Evolutionary conservation across 2,888 invertebrate species (phyloP).

Genomic region (Eumerus sabulonum): DNA sequence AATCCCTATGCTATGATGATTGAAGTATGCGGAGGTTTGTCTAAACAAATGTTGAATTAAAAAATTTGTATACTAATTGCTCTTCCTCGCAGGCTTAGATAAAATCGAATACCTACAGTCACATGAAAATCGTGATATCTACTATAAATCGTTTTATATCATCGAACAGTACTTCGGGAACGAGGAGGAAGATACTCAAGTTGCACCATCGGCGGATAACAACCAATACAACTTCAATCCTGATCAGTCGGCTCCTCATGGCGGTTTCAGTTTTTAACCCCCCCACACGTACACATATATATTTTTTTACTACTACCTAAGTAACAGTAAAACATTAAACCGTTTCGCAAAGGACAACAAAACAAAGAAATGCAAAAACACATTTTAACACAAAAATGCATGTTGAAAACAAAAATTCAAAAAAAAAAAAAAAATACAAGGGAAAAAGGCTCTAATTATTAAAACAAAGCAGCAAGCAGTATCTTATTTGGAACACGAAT

Average conservation of each 20-base stretch:
- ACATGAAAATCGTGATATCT: conserved; percentile 97
- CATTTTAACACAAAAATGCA: neutral
- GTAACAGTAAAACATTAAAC: neutral
- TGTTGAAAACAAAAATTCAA: neutral
- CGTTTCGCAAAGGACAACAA: conserved; percentile 1
- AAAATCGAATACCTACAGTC: conserved; percentile 99
- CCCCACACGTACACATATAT: neutral
- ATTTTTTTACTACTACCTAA: conserved; percentile 2
- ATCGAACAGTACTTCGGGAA: conserved; percentile 97
- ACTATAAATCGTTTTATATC: conserved; percentile 97
- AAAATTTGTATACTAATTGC: neutral
- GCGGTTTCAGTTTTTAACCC: conserved; percentile 88
- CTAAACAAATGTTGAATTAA: conserved; percentile 1
- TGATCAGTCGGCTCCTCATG: conserved; percentile 87
- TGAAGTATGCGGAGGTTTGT: conserved; percentile 95
- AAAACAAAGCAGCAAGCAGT: neutral
- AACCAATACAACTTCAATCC: conserved; percentile 87
- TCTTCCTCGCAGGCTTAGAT: conserved; percentile 87
- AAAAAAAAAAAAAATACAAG: conserved; percentile 33
- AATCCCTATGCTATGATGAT: conserved; percentile 95
- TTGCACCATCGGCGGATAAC: conserved; percentile 86
- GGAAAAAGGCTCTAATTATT: neutral
- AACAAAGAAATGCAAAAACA: neutral
- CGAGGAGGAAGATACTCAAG: conserved; percentile 89
- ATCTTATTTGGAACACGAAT: neutral